Evolutionary conservation across 2,113 vertebrate genomes (phyloP), one percentile per base, ranked within the genome.

Genomic region (Centropus bengalensis): DNA sequence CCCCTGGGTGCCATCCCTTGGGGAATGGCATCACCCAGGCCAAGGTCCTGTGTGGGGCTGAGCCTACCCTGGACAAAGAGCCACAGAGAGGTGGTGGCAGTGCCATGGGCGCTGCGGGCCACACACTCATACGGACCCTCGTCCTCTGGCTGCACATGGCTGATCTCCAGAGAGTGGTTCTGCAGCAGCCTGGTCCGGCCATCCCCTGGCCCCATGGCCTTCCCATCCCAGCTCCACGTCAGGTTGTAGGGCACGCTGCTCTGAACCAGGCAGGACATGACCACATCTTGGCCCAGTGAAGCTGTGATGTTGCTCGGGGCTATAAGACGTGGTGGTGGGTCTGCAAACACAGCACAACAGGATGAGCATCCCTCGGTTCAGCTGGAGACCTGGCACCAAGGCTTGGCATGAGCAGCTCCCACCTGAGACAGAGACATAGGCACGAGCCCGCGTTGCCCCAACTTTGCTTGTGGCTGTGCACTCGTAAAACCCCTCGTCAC

Each of bases 341-440:
- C 99, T 99, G 92, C 75, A 77, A 74, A 64, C 6, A 2, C 0
- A 1, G 42, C 21, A 21, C 2, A 0, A 0, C 3, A 17, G 32
- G 69, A 14, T 30, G 94, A 88, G 47, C 12, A 91, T 44, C 60
- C 63, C 0, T 0, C 21, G 67, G 67, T 30, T 22, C 64, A 12
- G 60, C 5, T 45, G 23, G n/a, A 5, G 30, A 4, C 17, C 1
- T 0, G 24, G 30, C 45, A 44, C 49, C 0, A 0, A 8, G 38
- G 69, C 64, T 23, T 3, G 47, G 81, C 33, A 81, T 0, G 1
- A 55, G 66, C 33, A 8, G 56, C 14, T 28, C 97, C 52, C 94
- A 99, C 99, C 99, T 98, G 98, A 98, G 51, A 99, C 96, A 22
- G 97, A 97, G 44, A 99, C 9, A 28, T 98, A 97, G 36, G 98